phyloP scores from a whole-genome alignment of 2,113 vertebrate species.

The Platichthys stellatus region DNA sequence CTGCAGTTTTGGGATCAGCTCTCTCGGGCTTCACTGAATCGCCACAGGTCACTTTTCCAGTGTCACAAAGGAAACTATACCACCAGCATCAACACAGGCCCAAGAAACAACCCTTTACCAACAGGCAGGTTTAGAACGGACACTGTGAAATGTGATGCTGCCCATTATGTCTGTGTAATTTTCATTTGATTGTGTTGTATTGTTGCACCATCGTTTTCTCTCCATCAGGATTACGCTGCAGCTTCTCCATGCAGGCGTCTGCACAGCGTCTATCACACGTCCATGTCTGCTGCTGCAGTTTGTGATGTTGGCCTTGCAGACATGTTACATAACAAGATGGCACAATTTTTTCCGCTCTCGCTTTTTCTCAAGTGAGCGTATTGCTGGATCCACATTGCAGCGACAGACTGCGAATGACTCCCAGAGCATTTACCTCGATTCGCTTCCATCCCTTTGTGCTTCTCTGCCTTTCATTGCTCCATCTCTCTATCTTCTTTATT shows the following conservation, averaged over 20 bases:
- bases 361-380: conserved; percentile 29
- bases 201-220: too few relatives aligned
- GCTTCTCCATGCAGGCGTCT: not conserved
- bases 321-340: conserved; percentile 53
- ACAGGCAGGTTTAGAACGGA: too few relatives aligned
- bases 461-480: not conserved
- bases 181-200: too few relatives aligned
- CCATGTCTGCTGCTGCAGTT: conserved; percentile 17
- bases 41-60: too few relatives aligned
- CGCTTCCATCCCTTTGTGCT: conserved; percentile 30
- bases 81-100: too few relatives aligned
- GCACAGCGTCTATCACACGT: conserved; percentile 1
- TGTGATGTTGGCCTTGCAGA: conserved; percentile 50
- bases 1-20: too few relatives aligned
- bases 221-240: too few relatives aligned
- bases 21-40: too few relatives aligned
- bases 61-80: too few relatives aligned
- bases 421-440: conserved; percentile 26
- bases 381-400: conserved; percentile 38
- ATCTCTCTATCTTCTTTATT: conserved; percentile 31
- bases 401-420: conserved; percentile 22
- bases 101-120: too few relatives aligned
- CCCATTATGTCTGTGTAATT: too few relatives aligned
- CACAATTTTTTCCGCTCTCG: conserved; percentile 34
- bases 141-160: too few relatives aligned